Evolutionary conservation across 1,140 invertebrate species (phyloP).

Genomic region (Drosophila guanche): DNA sequence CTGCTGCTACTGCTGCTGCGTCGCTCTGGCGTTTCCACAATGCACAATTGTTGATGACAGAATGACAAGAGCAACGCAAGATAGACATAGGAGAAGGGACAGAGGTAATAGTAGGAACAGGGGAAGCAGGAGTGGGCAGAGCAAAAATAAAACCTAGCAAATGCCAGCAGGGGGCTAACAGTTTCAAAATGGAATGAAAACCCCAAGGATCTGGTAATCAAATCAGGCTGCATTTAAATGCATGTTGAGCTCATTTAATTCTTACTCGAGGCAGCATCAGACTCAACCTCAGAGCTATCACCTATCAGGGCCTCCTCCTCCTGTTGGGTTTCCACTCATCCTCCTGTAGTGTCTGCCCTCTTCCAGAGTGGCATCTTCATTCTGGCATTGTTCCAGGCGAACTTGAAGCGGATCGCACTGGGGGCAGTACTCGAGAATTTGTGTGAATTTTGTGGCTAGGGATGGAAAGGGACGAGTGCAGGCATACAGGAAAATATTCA

Average conservation of each 20-base stretch:
- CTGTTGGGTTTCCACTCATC: too few relatives aligned
- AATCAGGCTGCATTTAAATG: slow-evolving; percentile 63
- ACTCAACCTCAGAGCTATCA: slow-evolving; percentile 1
- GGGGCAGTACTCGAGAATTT: slow-evolving; percentile 10
- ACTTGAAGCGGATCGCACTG: slow-evolving; percentile 4
- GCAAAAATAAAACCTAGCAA: background rate
- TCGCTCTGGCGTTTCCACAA: slow-evolving; percentile 6
- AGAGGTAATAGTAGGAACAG: too few relatives aligned
- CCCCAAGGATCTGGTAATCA: slow-evolving; percentile 33
- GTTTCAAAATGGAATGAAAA: background rate
- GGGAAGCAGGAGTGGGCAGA: background rate
- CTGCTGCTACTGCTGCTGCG: slow-evolving; percentile 14
- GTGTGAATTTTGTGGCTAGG: background rate
- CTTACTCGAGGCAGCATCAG: slow-evolving; percentile 2
- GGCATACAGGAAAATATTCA: background rate
- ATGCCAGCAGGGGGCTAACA: background rate
- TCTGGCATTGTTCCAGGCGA: slow-evolving; percentile 22
- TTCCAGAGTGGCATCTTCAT: background rate
- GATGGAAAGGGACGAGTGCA: background rate
- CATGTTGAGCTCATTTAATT: slow-evolving; percentile 37
- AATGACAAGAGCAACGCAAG: background rate
- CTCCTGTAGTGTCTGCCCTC: background rate
- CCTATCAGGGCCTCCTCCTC: background rate
- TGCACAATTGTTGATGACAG: slow-evolving; percentile 37
- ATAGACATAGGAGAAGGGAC: too few relatives aligned